Evolutionary conservation across 2,797 vertebrate species (phyloP), one percentile per base, ranked within the genome.

Genomic region (Cercopithecus neglectus): DNA sequence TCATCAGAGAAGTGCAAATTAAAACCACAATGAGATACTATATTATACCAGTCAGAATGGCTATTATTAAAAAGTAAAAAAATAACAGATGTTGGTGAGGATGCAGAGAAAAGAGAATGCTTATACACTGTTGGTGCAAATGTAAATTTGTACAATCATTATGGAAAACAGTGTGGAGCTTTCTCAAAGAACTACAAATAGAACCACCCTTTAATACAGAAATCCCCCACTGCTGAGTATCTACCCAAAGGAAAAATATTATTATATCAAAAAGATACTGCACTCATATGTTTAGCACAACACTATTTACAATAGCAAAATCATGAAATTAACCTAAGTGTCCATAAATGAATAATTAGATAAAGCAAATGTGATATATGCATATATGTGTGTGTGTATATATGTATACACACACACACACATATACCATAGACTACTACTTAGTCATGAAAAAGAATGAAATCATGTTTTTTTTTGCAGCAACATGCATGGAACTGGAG

Each of bases 401-500:
- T 0, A 10, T 5, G 4, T 3, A 5, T 5, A 59, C 11, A 59
- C 2, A 28, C 4, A 59, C 1, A 59, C 11, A 59, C 50, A 53
- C 19, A 53, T 8, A 61, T 2, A 28, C 24, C 59, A 61, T 61
- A 5, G 67, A 72, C 36, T 39, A 36, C 67, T 36, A 72, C 19
- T 39, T 67, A n/a, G 61, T n/a, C 8, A 4, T 67, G 61, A 67
- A 67, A 67, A 67, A 67, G 3, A 67, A 67, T n/a, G 61, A 67
- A 67, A 67, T 67, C n/a, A 21, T 72, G n/a, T 11, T 19, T 21
- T 55, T 36, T 39, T 36, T 70, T 36, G n/a, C n/a, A 70, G 17
- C 67, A 36, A 70, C 67, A 10, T 39, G 67, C 9, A 36, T 22
- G 21, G n/a, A 72, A 72, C 19, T 72, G 67, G n/a, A 72, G 19